Evolutionary conservation across 2,888 invertebrate species (phyloP).

Genomic region (Drosophila planitibia): DNA sequence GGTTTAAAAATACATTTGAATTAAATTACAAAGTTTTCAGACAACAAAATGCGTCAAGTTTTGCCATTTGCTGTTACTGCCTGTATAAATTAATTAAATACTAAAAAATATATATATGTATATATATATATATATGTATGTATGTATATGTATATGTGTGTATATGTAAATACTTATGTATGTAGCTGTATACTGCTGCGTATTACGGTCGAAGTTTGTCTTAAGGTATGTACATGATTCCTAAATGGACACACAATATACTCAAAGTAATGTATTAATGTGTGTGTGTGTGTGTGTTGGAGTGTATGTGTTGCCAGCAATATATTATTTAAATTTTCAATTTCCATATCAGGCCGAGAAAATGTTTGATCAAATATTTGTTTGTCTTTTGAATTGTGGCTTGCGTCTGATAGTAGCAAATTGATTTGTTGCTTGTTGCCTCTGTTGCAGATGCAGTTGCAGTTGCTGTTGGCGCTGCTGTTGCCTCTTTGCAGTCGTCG

Average conservation of each 20-base stretch:
- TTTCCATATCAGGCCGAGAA: constrained; percentile 11
- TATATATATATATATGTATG: constrained; percentile 37
- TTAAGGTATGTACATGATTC: constrained; percentile 57
- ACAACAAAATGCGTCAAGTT: background rate
- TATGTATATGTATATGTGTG: constrained; percentile 38
- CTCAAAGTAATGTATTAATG: background rate
- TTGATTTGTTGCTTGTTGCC: constrained; percentile 46
- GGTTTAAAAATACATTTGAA: constrained; percentile 17
- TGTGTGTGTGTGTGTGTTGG: background rate
- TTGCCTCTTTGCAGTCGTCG: constrained; percentile 48
- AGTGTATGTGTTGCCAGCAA: constrained; percentile 25
- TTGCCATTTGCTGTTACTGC: background rate
- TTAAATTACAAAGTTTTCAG: constrained; percentile 18
- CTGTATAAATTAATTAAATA: constrained; percentile 54
- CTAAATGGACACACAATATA: constrained; percentile 24
- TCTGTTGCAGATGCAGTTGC: constrained; percentile 30
- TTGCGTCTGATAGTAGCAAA: constrained; percentile 79
- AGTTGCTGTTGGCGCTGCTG: constrained; percentile 35
- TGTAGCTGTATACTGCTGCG: constrained; percentile 11
- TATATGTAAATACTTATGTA: constrained; percentile 26
- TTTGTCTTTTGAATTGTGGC: constrained; percentile 64
- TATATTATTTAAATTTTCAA: constrained; percentile 7
- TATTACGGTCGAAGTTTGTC: constrained; percentile 23
- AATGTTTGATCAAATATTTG: constrained; percentile 33
- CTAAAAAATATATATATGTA: constrained; percentile 35